Evolutionary conservation across 2,888 invertebrate species (phyloP).

Genomic region (Microctonus brassicae): DNA sequence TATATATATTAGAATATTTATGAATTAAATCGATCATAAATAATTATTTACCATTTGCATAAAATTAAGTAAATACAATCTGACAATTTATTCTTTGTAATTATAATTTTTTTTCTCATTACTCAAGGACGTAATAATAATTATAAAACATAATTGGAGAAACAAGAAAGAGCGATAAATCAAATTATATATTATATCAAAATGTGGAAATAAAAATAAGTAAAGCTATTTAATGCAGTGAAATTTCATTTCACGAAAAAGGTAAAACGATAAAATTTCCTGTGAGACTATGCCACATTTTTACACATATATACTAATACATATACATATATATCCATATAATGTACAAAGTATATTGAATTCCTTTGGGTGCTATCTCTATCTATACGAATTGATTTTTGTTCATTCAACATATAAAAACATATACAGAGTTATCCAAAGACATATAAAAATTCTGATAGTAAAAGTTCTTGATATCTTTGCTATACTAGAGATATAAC

Average conservation of each 20-base stretch:
- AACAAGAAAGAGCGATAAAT: no score
- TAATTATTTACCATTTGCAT: no score
- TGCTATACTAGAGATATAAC: slow-evolving; percentile 10
- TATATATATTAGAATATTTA: no score
- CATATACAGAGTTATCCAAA: background rate
- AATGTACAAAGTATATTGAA: background rate
- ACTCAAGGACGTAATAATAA: no score
- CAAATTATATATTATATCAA: no score
- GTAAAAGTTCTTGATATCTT: background rate
- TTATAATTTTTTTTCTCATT: no score
- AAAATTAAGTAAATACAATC: no score
- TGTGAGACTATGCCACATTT: background rate
- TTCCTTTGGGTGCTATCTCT: no score
- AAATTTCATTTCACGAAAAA: background rate
- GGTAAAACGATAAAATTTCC: background rate
- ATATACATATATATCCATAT: background rate
- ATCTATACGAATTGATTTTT: background rate
- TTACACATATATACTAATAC: background rate
- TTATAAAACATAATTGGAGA: no score
- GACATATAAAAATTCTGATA: background rate
- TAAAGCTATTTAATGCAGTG: background rate
- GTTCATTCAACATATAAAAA: background rate
- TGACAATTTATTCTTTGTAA: no score
- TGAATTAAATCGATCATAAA: no score
- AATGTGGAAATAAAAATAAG: background rate